Evolutionary conservation across 1,140 invertebrate genomes (phyloP).

Genomic region (Philopotamus ludificatus): DNA sequence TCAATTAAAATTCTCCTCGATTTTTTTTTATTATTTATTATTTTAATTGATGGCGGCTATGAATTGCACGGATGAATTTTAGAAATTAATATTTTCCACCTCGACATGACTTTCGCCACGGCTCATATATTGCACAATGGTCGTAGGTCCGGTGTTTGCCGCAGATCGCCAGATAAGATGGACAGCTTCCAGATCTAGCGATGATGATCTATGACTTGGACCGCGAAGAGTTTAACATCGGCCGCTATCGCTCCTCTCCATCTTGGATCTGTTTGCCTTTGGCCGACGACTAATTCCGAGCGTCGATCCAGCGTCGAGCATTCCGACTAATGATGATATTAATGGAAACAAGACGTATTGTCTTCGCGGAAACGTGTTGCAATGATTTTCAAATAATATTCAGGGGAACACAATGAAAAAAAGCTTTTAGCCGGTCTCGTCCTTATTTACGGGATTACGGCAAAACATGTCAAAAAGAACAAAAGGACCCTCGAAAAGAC

Average conservation of each 20-base stretch:
- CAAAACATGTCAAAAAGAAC: constrained; percentile 36
- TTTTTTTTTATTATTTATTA: neutral
- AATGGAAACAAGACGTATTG: constrained; percentile 3
- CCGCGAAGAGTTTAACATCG: constrained; percentile 17
- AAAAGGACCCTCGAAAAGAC: constrained; percentile 31
- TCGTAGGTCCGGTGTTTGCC: constrained; percentile 11
- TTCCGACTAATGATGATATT: constrained; percentile 18
- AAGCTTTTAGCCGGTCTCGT: constrained; percentile 23
- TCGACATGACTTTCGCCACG: constrained; percentile 19
- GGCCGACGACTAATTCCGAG: constrained; percentile 23
- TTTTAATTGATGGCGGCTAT: neutral
- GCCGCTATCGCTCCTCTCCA: constrained; percentile 7
- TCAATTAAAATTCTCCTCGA: neutral
- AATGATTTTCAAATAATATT: neutral
- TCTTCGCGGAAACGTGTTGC: neutral
- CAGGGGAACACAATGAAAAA: constrained; percentile 12
- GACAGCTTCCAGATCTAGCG: constrained; percentile 34
- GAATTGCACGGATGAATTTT: neutral
- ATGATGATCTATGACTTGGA: constrained; percentile 27
- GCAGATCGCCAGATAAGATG: constrained; percentile 32
- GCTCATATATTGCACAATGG: constrained; percentile 4
- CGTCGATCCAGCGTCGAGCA: neutral
- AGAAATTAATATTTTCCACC: constrained; percentile 6
- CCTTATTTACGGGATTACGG: constrained; percentile 33
- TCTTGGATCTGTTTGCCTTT: constrained; percentile 11